Base-by-base conservation (phyloP, 2,888 invertebrate genomes). In the Heliconius ismenius region DNA sequence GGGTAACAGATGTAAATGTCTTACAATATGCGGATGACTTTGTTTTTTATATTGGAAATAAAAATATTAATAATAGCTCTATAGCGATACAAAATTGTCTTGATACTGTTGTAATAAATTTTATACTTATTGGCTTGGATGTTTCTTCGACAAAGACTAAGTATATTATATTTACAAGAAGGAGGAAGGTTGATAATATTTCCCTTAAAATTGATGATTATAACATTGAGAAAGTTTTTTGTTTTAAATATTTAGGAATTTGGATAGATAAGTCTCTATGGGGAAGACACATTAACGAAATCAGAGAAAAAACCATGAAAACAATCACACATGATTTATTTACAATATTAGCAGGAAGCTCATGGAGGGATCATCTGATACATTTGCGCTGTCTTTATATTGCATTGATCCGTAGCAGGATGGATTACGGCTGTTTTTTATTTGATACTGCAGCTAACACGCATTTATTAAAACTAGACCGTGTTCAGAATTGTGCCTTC, bases 11-110 rank as follows among this genome's bases (percentile, higher is more conserved):
- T 67, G 76, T 81, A 13, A 10, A 15, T 4, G 68, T 81, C 2
- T 77, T 76, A 0, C 82, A 83, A 58, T 83, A 83, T 39, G 83
- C 83, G 0, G 82, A 84, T 72, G 83, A 84, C 64, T 84, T 78
- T 49, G 82, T 83, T 24, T 24, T 83, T 9, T 84, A 82, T 62
- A 26, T 24, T 4, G 74, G 54, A 1, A n/a, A 73, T 75, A 73
- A 76, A 36, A 67, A 81, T 54, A 11, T 81, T 11, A 0, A 2
- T 6, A 24, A 39, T 1, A 73, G 68, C 32, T 13, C 28, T 9
- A 21, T 1, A 15, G 10, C 63, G 0, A n/a, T 80, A n/a, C 81
- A 83, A 76, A 7, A 1, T 10, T 75, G 81, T 1, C 43, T 83
- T n/a, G 43, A 81, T 73, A 1, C 28, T 81, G n/a, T 15, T 83